Evolutionary conservation across 2,113 vertebrate species (phyloP).

Genomic region (Arothron firmamentum): DNA sequence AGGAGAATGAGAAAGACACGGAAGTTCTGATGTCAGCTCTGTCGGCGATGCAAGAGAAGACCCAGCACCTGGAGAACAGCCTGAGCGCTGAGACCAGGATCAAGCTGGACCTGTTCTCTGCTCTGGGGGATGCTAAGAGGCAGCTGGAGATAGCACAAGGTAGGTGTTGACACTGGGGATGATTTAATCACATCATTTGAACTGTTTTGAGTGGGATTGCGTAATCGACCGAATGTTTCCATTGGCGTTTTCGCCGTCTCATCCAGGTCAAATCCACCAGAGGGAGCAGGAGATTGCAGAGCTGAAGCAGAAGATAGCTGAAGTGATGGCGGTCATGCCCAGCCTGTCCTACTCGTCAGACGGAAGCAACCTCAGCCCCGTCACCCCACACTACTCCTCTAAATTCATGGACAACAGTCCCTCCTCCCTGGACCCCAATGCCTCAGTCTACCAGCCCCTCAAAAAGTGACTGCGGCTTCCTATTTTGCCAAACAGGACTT

Average conservation of each 20-base stretch:
- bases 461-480: constrained; percentile 82
- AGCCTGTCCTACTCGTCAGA: constrained; percentile 92
- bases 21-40: constrained; percentile 99
- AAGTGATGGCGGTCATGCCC: constrained; percentile 99
- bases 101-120: constrained; percentile 98
- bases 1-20: constrained; percentile 98
- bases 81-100: constrained; percentile 97
- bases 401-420: constrained; percentile 99
- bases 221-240: not conserved
- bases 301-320: constrained; percentile 98
- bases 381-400: constrained; percentile 95
- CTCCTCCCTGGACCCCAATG: constrained; percentile 96
- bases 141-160: constrained; percentile 99
- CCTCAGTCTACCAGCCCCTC: constrained; percentile 96
- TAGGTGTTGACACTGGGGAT: constrained; percentile 34
- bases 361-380: constrained; percentile 85
- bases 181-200: not conserved
- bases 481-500: constrained; percentile 32
- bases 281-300: constrained; percentile 99
- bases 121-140: constrained; percentile 92
- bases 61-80: constrained; percentile 98
- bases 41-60: constrained; percentile 99
- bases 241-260: not conserved
- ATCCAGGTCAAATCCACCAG: constrained; percentile 92
- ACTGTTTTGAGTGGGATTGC: not conserved